Evolutionary conservation across 2,888 invertebrate genomes (phyloP), one percentile per base, ranked within the genome.

Genomic region (Hypselothyrea guttata): DNA sequence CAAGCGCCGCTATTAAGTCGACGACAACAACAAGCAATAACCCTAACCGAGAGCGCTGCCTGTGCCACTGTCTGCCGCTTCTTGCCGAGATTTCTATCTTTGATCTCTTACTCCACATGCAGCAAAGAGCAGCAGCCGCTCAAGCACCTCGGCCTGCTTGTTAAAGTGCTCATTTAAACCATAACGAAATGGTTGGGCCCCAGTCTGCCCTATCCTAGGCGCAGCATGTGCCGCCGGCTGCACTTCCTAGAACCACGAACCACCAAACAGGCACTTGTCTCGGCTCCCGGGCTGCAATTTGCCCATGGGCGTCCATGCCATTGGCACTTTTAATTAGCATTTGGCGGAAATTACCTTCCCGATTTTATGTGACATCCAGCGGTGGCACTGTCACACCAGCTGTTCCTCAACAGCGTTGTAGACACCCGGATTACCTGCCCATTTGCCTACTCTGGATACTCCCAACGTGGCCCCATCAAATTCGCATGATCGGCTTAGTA

Each of bases 61-160:
- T 22, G 22, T 22, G 22, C 75, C 86, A 84, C 82, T 75, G 82
- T 76, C 82, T 81, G 75, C 82, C 75, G 75, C 84, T 84, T 78
- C 78, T 84, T 84, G 85, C 79, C 64, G 66, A 83, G 88, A 87
- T 87, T 82, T 76, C 77, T 84, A 88, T 87, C 87, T 86, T 82
- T 87, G 88, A 87, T 88, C 88, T 78, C 87, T 87, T 84, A 87
- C 87, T 87, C 86, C 84, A 86, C 86, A 87, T 88, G 87, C 57
- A 83, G 71, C 70, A 60, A 41, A 22, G 55, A 18, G 41, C 33
- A 16, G 7, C 53, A 28, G 41, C 53, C 35, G 44, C 60, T 18
- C 35, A 46, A 40, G 44, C 47, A 46, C 56, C 73, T 63, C 73
- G 74, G 82, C 69, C 71, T 75, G 64, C 84, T 83, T 79, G 79